Conservation (phyloP, 1,140 invertebrate species). For the Brachionus plicatilis region DNA sequence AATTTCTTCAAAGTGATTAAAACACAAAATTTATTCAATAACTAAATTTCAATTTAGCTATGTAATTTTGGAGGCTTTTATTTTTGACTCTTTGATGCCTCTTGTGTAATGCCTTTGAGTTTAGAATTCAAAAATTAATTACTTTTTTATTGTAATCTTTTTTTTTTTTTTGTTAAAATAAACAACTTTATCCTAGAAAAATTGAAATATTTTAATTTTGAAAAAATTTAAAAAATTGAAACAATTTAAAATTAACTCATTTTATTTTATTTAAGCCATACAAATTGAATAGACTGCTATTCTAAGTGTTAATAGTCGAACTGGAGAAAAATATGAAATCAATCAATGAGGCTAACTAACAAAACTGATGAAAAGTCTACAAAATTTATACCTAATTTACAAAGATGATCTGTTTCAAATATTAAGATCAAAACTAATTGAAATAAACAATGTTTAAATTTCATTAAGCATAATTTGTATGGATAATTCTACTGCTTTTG, state of each 20-base stretch:
- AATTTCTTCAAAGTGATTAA: not conserved
- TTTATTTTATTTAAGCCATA: not conserved
- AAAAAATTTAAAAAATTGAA: not conserved
- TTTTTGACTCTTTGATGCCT: not conserved
- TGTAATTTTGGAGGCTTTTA: not conserved
- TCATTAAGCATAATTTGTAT: constrained; percentile 5
- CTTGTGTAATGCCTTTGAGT: not conserved
- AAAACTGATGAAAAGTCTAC: not conserved
- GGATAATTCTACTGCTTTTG: not conserved
- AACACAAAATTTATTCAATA: not conserved
- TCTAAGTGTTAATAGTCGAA: not conserved
- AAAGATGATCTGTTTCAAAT: constrained; percentile 33
- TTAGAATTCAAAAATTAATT: not conserved
- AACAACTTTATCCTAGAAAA: not conserved
- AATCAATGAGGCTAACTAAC: not conserved
- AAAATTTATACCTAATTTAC: not conserved
- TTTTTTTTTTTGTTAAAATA: not conserved
- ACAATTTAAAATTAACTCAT: too few relatives aligned
- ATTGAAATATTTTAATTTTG: not conserved
- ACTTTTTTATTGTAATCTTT: not conserved
- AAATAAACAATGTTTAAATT: constrained; percentile 14
- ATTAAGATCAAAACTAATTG: constrained; percentile 25
- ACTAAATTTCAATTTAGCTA: not conserved
- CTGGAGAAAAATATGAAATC: not conserved
- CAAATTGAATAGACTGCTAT: not conserved